These are phyloP conservation scores for Ferdinandea cuprea DNA, from an alignment of 2,888 invertebrate genomes.

Conservation along the genomic window DNA sequence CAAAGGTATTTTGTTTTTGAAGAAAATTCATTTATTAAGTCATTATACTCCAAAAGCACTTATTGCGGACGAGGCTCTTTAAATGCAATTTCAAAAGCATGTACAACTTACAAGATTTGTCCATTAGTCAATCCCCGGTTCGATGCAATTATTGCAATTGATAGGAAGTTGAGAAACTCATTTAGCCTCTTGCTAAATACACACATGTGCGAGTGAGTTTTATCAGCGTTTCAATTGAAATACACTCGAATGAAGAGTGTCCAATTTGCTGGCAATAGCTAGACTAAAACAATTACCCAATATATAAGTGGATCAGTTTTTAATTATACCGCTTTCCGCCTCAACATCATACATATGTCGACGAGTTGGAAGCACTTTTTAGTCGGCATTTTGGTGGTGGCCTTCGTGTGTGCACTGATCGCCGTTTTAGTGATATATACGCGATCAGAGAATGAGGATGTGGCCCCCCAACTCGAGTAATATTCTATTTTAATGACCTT, in stretches of 20 bases:
- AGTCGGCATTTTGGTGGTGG: constrained; percentile 30
- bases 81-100: no score
- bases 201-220: neutral
- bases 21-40: no score
- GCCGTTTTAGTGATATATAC: constrained; percentile 36
- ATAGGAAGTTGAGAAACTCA: constrained; percentile 29
- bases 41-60: constrained; percentile 1
- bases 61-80: neutral
- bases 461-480: constrained; percentile 11
- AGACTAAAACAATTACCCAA: constrained; percentile 4
- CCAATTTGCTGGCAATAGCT: constrained; percentile 30
- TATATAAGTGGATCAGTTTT: constrained; percentile 47
- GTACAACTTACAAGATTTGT: neutral
- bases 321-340: constrained; percentile 50
- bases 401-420: constrained; percentile 13
- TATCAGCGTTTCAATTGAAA: constrained; percentile 54
- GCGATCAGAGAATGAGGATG: constrained; percentile 8
- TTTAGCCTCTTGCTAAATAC: no score
- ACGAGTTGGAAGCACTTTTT: constrained; percentile 61
- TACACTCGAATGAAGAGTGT: constrained; percentile 26
- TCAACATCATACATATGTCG: no score
- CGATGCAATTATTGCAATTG: constrained; percentile 24
- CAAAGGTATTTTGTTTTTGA: neutral
- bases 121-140: neutral
- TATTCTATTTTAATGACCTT: neutral